These are phyloP conservation scores for human DNA, from an alignment of 2,113 vertebrate genomes.

Conservation along the genomic window DNA sequence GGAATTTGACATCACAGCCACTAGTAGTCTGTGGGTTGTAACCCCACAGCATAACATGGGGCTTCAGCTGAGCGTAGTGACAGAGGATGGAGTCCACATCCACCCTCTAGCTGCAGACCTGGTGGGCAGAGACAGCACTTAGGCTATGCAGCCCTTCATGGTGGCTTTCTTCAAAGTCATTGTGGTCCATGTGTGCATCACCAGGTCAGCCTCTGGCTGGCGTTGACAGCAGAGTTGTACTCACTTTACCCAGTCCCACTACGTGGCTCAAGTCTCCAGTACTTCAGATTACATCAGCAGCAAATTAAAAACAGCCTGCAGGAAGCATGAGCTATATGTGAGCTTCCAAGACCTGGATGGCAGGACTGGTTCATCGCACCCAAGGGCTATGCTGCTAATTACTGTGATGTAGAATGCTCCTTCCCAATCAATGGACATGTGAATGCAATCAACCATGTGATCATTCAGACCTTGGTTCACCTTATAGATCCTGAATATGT, in stretches of 20 bases:
- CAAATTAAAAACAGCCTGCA: slow-evolving; percentile 95
- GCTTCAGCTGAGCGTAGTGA: slow-evolving; percentile 95
- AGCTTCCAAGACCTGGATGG: slow-evolving; percentile 98
- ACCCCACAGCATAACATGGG: slow-evolving; percentile 95
- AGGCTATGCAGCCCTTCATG: slow-evolving; percentile 98
- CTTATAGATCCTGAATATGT: slow-evolving; percentile 98
- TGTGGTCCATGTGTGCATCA: slow-evolving; percentile 90
- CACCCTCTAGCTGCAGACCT: slow-evolving; percentile 92
- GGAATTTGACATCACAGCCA: slow-evolving; percentile 97
- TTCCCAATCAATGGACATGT: slow-evolving; percentile 98
- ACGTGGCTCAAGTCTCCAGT: slow-evolving; percentile 87
- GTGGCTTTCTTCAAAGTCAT: slow-evolving; percentile 99
- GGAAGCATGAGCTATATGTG: slow-evolving; percentile 96
- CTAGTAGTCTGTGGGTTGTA: slow-evolving; percentile 98
- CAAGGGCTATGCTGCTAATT: slow-evolving; percentile 98
- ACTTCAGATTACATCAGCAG: slow-evolving; percentile 96
- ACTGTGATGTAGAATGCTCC: slow-evolving; percentile 95
- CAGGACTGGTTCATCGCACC: slow-evolving; percentile 99
- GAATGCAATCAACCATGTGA: slow-evolving; percentile 98
- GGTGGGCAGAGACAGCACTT: slow-evolving; percentile 91
- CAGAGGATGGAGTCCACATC: slow-evolving; percentile 89
- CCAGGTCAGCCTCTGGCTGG: slow-evolving; percentile 86
- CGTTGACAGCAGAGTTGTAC: slow-evolving; percentile 93
- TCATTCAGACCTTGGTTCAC: slow-evolving; percentile 98
- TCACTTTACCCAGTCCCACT: slow-evolving; percentile 91